phyloP scores from a whole-genome alignment of 2,888 invertebrate genomes.

The Cryptus armator region DNA sequence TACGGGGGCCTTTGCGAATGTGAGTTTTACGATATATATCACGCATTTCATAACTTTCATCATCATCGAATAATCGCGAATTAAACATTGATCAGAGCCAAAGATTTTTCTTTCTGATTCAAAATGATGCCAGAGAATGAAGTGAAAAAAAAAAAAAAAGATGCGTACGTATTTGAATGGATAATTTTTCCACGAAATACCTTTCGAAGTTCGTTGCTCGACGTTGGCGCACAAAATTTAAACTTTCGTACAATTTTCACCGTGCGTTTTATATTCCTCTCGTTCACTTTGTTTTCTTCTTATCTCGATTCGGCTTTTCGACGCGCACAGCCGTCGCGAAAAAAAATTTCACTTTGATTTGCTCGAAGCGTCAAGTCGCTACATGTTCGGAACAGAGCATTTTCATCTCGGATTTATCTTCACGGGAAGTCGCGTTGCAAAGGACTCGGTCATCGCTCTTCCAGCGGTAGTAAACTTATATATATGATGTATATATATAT shows the following conservation, averaged over 20 bases:
- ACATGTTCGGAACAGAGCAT: neutral
- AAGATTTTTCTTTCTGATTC: constrained; percentile 2
- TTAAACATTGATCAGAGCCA: neutral
- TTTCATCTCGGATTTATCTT: neutral
- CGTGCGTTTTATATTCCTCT: neutral
- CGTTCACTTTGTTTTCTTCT: neutral
- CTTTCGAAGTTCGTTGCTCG: neutral
- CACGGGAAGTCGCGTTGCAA: constrained; percentile 13
- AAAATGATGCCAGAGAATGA: neutral
- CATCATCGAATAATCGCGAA: neutral
- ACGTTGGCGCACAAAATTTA: neutral
- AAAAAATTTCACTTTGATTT: neutral
- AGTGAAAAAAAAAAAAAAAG: neutral
- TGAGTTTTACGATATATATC: neutral
- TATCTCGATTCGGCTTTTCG: too few species aligned
- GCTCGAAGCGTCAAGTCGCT: neutral
- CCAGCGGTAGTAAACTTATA: constrained; percentile 21
- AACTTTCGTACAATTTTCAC: neutral
- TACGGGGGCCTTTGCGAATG: neutral
- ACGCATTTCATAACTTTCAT: neutral
- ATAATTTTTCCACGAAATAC: neutral
- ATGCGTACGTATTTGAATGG: neutral
- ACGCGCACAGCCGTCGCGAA: too few species aligned
- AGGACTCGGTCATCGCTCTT: constrained; percentile 12
- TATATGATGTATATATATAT: too few species aligned